Evolutionary conservation across 2,113 vertebrate species (phyloP).

Genomic region (Pipa parva): DNA sequence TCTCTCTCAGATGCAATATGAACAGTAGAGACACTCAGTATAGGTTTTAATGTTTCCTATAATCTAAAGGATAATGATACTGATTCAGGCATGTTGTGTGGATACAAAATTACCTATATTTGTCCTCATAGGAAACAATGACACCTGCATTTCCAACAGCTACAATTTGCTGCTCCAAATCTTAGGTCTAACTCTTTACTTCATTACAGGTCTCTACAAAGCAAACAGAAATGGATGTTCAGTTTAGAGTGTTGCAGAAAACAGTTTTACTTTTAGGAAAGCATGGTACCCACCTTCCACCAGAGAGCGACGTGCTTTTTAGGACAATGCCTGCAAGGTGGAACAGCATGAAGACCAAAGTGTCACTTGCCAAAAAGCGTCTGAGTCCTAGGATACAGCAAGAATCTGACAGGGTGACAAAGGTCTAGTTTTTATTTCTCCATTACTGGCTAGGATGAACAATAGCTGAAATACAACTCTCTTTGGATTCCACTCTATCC

Average conservation of each 20-base stretch:
- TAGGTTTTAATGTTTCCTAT: too few species aligned
- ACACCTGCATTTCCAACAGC: too few species aligned
- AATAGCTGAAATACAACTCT: too few species aligned
- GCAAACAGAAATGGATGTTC: conserved; percentile 38
- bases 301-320: conserved; percentile 25
- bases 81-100: too few species aligned
- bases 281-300: conserved; percentile 26
- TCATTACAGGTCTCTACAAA: conserved; percentile 31
- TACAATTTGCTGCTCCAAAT: too few species aligned
- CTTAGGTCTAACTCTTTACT: background rate
- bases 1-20: too few species aligned
- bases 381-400: conserved; percentile 38
- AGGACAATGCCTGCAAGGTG: conserved; percentile 35
- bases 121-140: too few species aligned
- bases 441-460: background rate
- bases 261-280: conserved; percentile 24
- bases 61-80: too few species aligned
- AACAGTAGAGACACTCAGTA: too few species aligned
- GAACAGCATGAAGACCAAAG: conserved; percentile 42
- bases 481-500: too few species aligned
- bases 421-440: conserved; percentile 5
- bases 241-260: conserved; percentile 36
- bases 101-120: too few species aligned
- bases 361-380: conserved; percentile 39
- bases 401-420: conserved; percentile 30